A percentile compares a stretch with the other conserved stretches of the same genome.
Conservation (phyloP, 2,113 vertebrate species). For the Poeciliopsis occidentalis region DNA sequence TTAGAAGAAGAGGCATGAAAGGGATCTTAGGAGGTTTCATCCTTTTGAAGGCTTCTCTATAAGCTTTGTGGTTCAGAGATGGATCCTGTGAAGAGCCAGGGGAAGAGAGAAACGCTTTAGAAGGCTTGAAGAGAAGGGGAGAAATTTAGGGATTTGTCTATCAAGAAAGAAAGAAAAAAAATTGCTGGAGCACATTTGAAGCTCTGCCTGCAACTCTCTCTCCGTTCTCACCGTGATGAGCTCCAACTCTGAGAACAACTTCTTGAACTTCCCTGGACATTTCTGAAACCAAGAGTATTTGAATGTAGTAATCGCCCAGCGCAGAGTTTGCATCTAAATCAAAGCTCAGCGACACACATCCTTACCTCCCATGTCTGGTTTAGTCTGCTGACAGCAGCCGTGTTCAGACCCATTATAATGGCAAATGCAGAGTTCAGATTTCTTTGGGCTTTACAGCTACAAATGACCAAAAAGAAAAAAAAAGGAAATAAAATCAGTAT, state of each 20-base stretch:
- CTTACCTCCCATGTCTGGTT: conserved; percentile 98
- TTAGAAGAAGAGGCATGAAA: conserved; percentile 97
- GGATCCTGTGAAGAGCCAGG: conserved; percentile 85
- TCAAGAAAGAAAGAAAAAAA: neutral
- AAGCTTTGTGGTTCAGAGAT: conserved; percentile 98
- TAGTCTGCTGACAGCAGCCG: conserved; percentile 93
- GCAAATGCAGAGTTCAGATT: conserved; percentile 98
- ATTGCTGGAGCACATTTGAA: neutral
- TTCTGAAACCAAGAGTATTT: conserved; percentile 79
- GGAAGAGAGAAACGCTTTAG: neutral
- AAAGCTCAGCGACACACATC: neutral
- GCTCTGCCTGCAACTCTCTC: conserved; percentile 2
- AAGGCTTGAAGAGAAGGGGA: neutral
- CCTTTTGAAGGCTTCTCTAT: conserved; percentile 96
- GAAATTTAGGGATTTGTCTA: conserved; percentile 1
- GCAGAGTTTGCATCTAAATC: neutral
- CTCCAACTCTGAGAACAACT: conserved; percentile 97
- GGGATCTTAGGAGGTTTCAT: conserved; percentile 99
- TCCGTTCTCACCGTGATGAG: conserved; percentile 87
- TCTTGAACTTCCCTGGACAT: conserved; percentile 98
- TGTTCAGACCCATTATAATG: conserved; percentile 99
- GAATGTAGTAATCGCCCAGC: neutral
- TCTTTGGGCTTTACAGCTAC: conserved; percentile 95
- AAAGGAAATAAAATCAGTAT: neutral
- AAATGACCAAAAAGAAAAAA: neutral